Conservation (phyloP, 1,140 invertebrate genomes). For the Micrasema minimum region DNA sequence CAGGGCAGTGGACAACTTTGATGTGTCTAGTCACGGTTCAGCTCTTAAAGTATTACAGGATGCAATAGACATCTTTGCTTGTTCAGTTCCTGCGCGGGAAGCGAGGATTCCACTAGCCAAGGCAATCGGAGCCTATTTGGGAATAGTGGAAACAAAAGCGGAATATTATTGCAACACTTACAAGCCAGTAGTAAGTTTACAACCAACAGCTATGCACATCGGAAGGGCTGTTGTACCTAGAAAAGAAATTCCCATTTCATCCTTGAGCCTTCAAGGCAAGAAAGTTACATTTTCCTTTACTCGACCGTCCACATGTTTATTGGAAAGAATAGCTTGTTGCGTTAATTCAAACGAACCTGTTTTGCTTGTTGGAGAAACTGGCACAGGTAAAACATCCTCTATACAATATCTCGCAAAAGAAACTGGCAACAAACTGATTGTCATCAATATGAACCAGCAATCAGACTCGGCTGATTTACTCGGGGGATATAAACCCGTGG, state of each 20-base stretch:
- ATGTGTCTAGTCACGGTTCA: slow-evolving; percentile 78
- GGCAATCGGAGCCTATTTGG: slow-evolving; percentile 82
- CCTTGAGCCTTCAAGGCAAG: slow-evolving; percentile 61
- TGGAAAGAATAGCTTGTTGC: slow-evolving; percentile 89
- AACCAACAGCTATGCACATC: slow-evolving; percentile 58
- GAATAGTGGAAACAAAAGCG: slow-evolving; percentile 84
- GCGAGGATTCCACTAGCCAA: slow-evolving; percentile 75
- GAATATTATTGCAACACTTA: slow-evolving; percentile 83
- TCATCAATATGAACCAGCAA: slow-evolving; percentile 99
- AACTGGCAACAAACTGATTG: slow-evolving; percentile 85
- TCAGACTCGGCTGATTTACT: slow-evolving; percentile 96
- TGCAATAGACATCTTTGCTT: slow-evolving; percentile 91
- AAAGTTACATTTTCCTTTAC: slow-evolving; percentile 82
- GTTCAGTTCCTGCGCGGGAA: slow-evolving; percentile 74
- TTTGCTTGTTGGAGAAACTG: slow-evolving; percentile 96
- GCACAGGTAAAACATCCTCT: slow-evolving; percentile 97
- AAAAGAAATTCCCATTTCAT: slow-evolving; percentile 59
- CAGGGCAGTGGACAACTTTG: slow-evolving; percentile 79
- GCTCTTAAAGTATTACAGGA: slow-evolving; percentile 86
- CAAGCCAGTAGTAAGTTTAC: slow-evolving; percentile 78
- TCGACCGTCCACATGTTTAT: slow-evolving; percentile 77
- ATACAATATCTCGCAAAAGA: slow-evolving; percentile 92
- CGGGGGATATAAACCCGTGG: slow-evolving; percentile 97
- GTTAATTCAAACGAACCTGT: slow-evolving; percentile 89
- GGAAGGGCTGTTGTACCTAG: slow-evolving; percentile 62